Base-by-base conservation (phyloP, 2,888 invertebrate species). In the Epistrophe eligans region DNA sequence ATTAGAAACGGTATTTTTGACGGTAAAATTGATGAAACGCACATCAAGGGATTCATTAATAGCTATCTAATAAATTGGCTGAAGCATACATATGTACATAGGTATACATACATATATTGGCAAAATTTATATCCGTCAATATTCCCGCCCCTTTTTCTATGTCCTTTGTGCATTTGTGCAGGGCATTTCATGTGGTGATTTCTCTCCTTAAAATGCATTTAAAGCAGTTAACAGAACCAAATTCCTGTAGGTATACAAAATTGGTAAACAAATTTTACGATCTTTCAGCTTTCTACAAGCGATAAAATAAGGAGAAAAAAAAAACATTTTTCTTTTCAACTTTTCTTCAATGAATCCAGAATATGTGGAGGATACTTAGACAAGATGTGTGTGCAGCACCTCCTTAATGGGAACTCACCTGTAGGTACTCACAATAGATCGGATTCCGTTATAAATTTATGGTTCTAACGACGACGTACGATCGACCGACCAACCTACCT, bases 241-340 rank as follows among this genome's bases (percentile, higher is more conserved):
- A 71, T 58, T 76, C 71, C 57, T 57, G 13, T 24, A 24, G n/a
- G 17, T 11, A 28, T 43, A 43, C 15, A 28, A 62, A 66, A 60
- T 72, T 66, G 74, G 64, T 76, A 79, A 79, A 79, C 74, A 84
- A 84, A 84, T 76, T 84, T 79, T 71, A 84, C 38, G 76, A 76
- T 40, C 55, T 67, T 48, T 32, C 38, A 70, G 60, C 17, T 58
- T 52, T 48, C 52, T 50, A 48, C 24, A 19, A 19, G 57, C 48
- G 24, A 74, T 84, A 57, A 84, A 74, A 67, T 72, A 70, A 38
- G 6, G 24, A 52, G 52, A 28, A 28, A 15, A 13, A 64, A 17
- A 60, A 28, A 64, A 17, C 8, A 15, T 52, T 70, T 58, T 66
- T 28, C 64, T 17, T n/a, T n/a, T n/a, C 64, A 66, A 43, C 10